Evolutionary conservation across 1,140 invertebrate genomes (phyloP), one percentile per base, ranked within the genome.

Genomic region (Probaryconus sp.): DNA sequence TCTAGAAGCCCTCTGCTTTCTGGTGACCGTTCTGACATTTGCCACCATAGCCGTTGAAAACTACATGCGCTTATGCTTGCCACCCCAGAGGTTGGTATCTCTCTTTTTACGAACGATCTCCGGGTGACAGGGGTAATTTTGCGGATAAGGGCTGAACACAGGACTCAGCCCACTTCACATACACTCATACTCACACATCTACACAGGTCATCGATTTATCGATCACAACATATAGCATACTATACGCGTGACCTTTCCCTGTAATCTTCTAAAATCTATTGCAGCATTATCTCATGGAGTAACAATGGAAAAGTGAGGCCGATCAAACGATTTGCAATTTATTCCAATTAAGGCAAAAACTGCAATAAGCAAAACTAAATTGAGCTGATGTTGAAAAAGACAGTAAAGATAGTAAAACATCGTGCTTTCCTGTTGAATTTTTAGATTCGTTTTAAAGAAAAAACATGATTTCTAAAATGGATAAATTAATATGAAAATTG

Each of bases 31-130:
- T 55, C 76, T 92, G 9, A 91, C 91, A 20, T 85, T 92, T 24
- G 88, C 91, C 35, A 89, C 90, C n/a, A 89, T 92, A 5, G 91
- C 92, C 0, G 83, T 86, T 1, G 93, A 94, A 80, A 91, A 90
- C 70, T 92, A 91, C 78, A 84, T 88, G 35, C 86, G 91, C 48
- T 82, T 93, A 2, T 91, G 90, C 80, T 83, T 89, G 31, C 83
- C 89, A 0, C 77, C 85, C 0, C 85, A 89, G 28, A 88, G 88
- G 64, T 92, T 91, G 74, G 64, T 78, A 50, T 45, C 1, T 11
- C 30, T 0, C 37, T 37, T 55, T 42, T 61, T 37, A 16, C 33
- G 6, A 65, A 45, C 48, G 33, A 53, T 53, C 31, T 38, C n/a
- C 33, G n/a, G 11, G 10, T 65, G 31, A 65, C 45, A 38, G 47